These are phyloP conservation scores for Pseudomyrmex dendroicus DNA, from an alignment of 1,140 invertebrate species.

Conservation along the genomic window DNA sequence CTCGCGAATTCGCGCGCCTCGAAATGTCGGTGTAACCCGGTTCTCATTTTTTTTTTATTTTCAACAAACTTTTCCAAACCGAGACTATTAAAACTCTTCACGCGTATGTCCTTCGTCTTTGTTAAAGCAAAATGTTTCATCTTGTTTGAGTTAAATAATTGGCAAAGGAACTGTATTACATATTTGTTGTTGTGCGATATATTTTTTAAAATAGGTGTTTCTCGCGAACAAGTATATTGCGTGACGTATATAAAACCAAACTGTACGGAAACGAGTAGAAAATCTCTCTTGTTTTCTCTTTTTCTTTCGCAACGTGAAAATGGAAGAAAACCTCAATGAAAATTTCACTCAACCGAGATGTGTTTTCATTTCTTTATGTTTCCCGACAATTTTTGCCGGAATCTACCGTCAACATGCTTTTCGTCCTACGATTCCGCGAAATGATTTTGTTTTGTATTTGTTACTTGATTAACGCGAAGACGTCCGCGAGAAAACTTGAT, in stretches of 20 bases:
- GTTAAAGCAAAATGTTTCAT: background rate
- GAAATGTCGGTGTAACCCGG: background rate
- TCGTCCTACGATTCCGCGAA: conserved; percentile 26
- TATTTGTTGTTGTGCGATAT: no score
- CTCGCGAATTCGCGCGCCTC: background rate
- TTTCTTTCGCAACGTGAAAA: background rate
- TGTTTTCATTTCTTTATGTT: conserved; percentile 21
- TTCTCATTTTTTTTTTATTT: no score
- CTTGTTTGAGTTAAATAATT: background rate
- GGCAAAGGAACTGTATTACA: no score
- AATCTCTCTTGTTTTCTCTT: no score
- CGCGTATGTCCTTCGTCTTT: no score
- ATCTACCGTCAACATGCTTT: conserved; percentile 5
- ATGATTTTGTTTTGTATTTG: conserved; percentile 21
- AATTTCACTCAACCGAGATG: conserved; percentile 3
- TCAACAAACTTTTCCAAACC: no score
- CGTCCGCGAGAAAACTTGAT: conserved; percentile 14
- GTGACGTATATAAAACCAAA: background rate
- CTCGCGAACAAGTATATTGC: background rate
- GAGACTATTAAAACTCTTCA: no score
- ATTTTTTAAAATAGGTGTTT: no score
- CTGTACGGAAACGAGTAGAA: background rate
- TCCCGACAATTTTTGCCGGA: conserved; percentile 15
- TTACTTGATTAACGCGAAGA: conserved; percentile 6
- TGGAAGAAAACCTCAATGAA: conserved; percentile 2